Percentiles rank a stretch among this genome's conserved stretches.
Conservation (phyloP, 2,888 invertebrate species). For the Arctia plantaginis region DNA sequence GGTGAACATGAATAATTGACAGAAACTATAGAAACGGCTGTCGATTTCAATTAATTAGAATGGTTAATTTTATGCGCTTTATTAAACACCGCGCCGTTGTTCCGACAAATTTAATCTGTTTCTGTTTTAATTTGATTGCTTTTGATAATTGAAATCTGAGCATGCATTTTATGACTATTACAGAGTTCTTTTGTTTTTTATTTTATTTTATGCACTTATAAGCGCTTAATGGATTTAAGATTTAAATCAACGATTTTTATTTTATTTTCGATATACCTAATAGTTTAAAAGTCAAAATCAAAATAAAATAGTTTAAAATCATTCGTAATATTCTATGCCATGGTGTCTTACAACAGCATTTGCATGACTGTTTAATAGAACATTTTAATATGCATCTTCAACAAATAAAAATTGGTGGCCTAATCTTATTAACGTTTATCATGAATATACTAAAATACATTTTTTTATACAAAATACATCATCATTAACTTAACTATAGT, state of each 20-base stretch:
- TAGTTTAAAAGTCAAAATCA: not conserved
- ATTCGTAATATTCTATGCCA: not conserved
- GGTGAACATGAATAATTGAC: slow-evolving; percentile 20
- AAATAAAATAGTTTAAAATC: too few relatives aligned
- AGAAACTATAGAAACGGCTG: slow-evolving; percentile 17
- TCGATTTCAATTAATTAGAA: slow-evolving; percentile 42
- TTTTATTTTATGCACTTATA: not conserved
- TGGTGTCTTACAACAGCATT: not conserved
- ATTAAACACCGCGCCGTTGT: slow-evolving; percentile 31
- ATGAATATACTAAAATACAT: too few relatives aligned
- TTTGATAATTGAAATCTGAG: not conserved
- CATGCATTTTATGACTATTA: not conserved
- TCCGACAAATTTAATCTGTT: slow-evolving; percentile 28
- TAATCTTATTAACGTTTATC: not conserved
- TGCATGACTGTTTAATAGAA: not conserved
- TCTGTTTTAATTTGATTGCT: slow-evolving; percentile 12
- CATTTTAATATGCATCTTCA: not conserved
- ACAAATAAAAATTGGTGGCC: not conserved
- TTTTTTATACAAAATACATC: not conserved
- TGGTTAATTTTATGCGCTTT: slow-evolving; percentile 28
- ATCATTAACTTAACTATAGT: not conserved
- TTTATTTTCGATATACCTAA: not conserved
- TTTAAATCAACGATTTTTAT: not conserved
- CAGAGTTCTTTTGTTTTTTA: not conserved
- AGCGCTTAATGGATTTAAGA: not conserved